Percentiles rank a stretch among this genome's conserved stretches.
Evolutionary conservation across 2,888 invertebrate genomes (phyloP).

Genomic region (Andrena camellia): DNA sequence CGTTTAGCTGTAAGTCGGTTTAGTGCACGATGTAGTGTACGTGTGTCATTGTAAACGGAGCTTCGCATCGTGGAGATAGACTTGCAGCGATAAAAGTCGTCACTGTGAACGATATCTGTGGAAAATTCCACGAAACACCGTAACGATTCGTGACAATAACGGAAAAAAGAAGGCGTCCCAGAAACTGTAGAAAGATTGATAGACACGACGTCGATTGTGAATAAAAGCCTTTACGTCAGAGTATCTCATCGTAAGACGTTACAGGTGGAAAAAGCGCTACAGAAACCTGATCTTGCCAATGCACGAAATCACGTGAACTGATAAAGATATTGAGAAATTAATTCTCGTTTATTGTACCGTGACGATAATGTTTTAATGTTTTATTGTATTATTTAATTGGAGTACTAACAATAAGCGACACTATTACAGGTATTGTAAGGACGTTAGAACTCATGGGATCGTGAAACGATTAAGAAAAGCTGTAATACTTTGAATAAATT

Average conservation of each 20-base stretch:
- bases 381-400: no score
- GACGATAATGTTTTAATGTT: not conserved
- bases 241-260: not conserved
- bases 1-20: not conserved
- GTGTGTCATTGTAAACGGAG: constrained; percentile 38
- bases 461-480: not conserved
- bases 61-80: constrained; percentile 51
- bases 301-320: not conserved
- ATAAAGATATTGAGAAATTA: not conserved
- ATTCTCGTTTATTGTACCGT: not conserved
- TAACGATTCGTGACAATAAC: constrained; percentile 43
- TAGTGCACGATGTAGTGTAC: constrained; percentile 7
- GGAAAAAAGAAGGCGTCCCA: constrained; percentile 10
- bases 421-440: not conserved
- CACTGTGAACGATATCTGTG: constrained; percentile 63
- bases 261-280: no score
- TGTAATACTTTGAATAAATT: not conserved
- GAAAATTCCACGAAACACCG: constrained; percentile 70
- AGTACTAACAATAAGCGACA: no score
- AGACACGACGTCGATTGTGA: not conserved
- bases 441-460: not conserved
- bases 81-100: constrained; percentile 57
- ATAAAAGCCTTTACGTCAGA: not conserved
- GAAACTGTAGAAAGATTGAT: not conserved
- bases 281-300: not conserved